These are phyloP conservation scores for Thyatira batis DNA, from an alignment of 2,888 invertebrate species.

Conservation along the genomic window DNA sequence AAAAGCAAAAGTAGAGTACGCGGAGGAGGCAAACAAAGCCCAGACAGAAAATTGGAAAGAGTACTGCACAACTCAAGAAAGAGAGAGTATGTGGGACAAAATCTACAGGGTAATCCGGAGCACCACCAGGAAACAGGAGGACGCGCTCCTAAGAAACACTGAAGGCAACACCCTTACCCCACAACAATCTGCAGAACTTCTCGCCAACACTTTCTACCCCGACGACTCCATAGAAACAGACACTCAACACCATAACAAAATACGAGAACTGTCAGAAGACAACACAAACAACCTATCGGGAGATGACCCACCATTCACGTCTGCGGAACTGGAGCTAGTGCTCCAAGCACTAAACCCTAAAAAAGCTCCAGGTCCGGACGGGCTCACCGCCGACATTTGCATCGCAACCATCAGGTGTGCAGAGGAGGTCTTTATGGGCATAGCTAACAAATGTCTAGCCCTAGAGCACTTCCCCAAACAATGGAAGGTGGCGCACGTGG, in stretches of 20 bases:
- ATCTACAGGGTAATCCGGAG: slow-evolving; percentile 8
- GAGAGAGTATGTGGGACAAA: slow-evolving; percentile 13
- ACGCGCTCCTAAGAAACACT: background rate
- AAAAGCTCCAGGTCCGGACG: slow-evolving; percentile 24
- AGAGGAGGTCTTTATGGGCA: slow-evolving; percentile 1
- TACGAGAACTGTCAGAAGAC: background rate
- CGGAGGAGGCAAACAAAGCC: background rate
- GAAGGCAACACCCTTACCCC: slow-evolving; percentile 4
- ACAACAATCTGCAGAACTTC: background rate
- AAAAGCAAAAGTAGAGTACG: slow-evolving; percentile 7
- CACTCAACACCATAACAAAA: background rate
- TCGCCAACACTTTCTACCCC: slow-evolving; percentile 10
- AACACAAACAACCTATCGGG: background rate
- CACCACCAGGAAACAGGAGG: slow-evolving; percentile 3
- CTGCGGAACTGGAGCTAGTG: slow-evolving; percentile 7
- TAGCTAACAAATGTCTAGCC: slow-evolving; percentile 7
- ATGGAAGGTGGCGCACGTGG: slow-evolving; percentile 11
- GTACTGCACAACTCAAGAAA: slow-evolving; percentile 16
- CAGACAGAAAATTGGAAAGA: slow-evolving; percentile 11
- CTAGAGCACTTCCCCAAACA: slow-evolving; percentile 4
- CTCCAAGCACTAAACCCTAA: slow-evolving; percentile 10
- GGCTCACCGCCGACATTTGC: slow-evolving; percentile 24
- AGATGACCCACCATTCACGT: slow-evolving; percentile 14
- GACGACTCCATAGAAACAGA: background rate
- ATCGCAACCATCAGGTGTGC: slow-evolving; percentile 9